These are phyloP conservation scores for Batillaria attramentaria DNA, from an alignment of 1,140 invertebrate genomes.

Conservation along the genomic window DNA sequence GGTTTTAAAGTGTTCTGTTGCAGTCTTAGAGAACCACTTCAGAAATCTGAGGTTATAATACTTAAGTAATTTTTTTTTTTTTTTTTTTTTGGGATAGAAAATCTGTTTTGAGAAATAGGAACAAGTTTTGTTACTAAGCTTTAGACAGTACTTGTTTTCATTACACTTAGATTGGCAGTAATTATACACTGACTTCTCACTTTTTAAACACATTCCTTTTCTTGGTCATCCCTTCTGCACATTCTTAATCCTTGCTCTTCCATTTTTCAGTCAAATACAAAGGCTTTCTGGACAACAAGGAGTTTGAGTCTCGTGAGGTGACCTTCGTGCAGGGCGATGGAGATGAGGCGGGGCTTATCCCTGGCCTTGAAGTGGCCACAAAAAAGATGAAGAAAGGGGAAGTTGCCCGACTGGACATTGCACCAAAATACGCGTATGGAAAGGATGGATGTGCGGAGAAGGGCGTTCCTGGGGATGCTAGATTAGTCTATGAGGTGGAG, in stretches of 20 bases:
- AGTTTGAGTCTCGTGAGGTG: constrained; percentile 82
- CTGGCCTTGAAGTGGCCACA: constrained; percentile 89
- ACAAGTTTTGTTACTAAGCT: no score
- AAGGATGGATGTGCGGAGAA: constrained; percentile 79
- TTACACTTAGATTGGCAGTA: no score
- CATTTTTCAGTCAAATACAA: constrained; percentile 81
- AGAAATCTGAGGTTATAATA: no score
- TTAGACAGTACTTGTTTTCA: no score
- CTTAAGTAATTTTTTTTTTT: no score
- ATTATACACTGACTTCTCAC: no score
- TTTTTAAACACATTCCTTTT: no score
- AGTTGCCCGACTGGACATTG: constrained; percentile 83
- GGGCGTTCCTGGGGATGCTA: constrained; percentile 85
- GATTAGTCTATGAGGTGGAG: constrained; percentile 84
- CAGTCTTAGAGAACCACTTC: no score
- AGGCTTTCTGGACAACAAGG: constrained; percentile 79
- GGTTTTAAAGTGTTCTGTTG: no score
- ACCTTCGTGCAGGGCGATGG: constrained; percentile 92
- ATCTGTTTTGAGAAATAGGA: no score
- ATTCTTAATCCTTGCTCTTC: constrained; percentile 26
- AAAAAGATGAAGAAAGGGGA: constrained; percentile 88
- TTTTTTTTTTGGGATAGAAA: no score
- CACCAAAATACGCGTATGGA: constrained; percentile 87
- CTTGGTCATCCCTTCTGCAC: no score
- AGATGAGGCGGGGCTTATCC: constrained; percentile 80